Base-by-base conservation (phyloP, 2,888 invertebrate genomes). In the Cremastobaeus sp. region DNA sequence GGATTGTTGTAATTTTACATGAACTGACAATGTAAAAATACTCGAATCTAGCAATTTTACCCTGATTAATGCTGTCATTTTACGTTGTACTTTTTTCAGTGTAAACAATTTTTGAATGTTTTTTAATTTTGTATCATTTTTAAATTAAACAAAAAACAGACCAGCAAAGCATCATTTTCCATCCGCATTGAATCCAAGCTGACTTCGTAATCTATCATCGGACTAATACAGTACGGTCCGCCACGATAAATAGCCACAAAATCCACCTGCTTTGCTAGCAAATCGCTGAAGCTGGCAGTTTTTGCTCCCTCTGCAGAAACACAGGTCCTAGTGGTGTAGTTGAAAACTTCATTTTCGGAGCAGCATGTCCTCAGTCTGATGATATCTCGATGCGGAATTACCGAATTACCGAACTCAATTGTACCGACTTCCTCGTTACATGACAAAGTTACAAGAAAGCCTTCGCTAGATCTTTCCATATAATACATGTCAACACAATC, bases 291-390 rank as follows among this genome's bases (percentile, higher is more conserved):
- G n/a, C 35, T 39, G 2, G 5, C 6, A 8, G 9, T 20, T 5
- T 52, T 6, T 9, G 14, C 14, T 5, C 5, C 9, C 6, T 18
- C 11, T 8, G 9, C 37, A 1, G 37, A 37, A 15, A 15, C 4
- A 9, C 70, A 70, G 20, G 28, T 21, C 18, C 62, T 62, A 12
- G 12, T 62, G 1, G 34, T 11, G 15, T 15, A 70, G 12, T 70
- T 55, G 14, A 62, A 70, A 41, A 20, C 14, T 15, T 62, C 54
- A 6, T 62, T 43, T 2, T 34, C 28, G 11, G 41, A 9, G 5
- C 70, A 70, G 34, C 70, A 70, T 6, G 70, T 70, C n/a, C 70
- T 30, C n/a, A 70, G 11, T 39, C 54, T 18, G 39, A 47, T 25
- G n/a, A 69, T 11, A 32, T 41, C 28, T 3, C 0, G 0, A 6